phyloP scores from a whole-genome alignment of 2,888 invertebrate genomes.

The Drepanosiphum platanoidis region DNA sequence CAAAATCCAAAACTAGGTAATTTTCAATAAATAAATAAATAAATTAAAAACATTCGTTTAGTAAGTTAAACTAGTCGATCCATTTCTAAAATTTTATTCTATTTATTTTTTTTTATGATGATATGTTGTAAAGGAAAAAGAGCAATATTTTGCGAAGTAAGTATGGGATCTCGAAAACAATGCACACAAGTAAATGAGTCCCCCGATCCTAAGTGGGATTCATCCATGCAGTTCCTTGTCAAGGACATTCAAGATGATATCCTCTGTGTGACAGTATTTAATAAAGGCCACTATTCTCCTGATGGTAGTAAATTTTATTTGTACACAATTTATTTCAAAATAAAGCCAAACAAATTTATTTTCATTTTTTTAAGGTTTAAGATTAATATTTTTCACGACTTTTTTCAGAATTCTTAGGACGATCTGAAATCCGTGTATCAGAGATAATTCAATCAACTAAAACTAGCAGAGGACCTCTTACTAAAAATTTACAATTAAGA shows the following conservation, averaged over 20 bases:
- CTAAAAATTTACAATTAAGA: conserved; percentile 74
- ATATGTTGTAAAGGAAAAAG: conserved; percentile 72
- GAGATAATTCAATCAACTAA: conserved; percentile 72
- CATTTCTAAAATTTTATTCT: background rate
- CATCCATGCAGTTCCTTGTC: conserved; percentile 80
- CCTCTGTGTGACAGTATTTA: conserved; percentile 76
- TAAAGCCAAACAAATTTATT: background rate
- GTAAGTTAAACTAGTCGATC: background rate
- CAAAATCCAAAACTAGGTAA: conserved; percentile 53
- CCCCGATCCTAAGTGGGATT: conserved; percentile 76
- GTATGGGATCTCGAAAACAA: conserved; percentile 78
- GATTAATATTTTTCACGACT: too few species aligned
- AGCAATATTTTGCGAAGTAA: conserved; percentile 79
- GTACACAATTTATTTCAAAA: background rate
- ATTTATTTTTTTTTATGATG: background rate
- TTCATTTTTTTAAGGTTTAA: too few species aligned
- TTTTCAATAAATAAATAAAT: background rate
- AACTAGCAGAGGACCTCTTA: conserved; percentile 73
- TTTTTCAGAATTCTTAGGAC: conserved; percentile 77
- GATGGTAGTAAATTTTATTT: conserved; percentile 71
- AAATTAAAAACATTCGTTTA: too few species aligned
- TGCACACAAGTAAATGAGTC: conserved; percentile 73
- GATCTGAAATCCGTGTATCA: conserved; percentile 75
- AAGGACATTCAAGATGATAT: conserved; percentile 76
- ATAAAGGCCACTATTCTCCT: conserved; percentile 77